A percentile compares a stretch with the other conserved stretches of the same genome.
These are phyloP conservation scores for Porites rus DNA, from an alignment of 92 coral and sea anemone species.

Conservation along the genomic window DNA sequence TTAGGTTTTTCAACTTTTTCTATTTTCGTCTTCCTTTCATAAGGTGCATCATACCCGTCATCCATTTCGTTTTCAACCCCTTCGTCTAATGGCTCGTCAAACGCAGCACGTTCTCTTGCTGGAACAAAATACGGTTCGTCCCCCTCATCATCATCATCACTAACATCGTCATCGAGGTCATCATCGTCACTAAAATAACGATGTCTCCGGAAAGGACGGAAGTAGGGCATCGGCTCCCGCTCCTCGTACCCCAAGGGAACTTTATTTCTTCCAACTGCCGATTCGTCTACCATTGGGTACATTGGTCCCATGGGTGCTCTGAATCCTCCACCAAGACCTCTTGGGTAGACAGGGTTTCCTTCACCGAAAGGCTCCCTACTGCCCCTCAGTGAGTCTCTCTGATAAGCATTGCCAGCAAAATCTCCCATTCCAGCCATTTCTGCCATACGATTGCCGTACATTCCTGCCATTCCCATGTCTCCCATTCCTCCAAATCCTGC, in stretches of 20 bases:
- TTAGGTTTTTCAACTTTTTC: constrained; percentile 56
- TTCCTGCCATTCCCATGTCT: constrained; percentile 68
- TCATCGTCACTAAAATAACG: constrained; percentile 69
- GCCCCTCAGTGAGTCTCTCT: constrained; percentile 32
- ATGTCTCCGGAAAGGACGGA: constrained; percentile 48
- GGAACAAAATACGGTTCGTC: constrained; percentile 29
- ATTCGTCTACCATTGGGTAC: constrained; percentile 73
- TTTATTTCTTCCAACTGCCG: constrained; percentile 78
- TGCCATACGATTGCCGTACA: constrained; percentile 67
- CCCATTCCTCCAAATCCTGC: constrained; percentile 68
- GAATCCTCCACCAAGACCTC: constrained; percentile 48
- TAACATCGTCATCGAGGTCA: constrained; percentile 61
- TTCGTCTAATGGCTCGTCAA: constrained; percentile 58
- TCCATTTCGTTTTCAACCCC: constrained; percentile 65
- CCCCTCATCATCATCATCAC: constrained; percentile 56
- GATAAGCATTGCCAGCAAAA: constrained; percentile 23
- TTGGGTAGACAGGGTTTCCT: constrained; percentile 11
- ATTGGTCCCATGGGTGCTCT: constrained; percentile 59
- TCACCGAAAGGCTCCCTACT: constrained; percentile 5
- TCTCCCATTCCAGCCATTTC: constrained; percentile 61
- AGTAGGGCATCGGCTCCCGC: constrained; percentile 39
- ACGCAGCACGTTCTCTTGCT: constrained; percentile 37
- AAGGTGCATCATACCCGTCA: constrained; percentile 70
- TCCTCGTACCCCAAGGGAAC: constrained; percentile 71
- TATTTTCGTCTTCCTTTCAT: constrained; percentile 83